Evolutionary conservation across 1,140 invertebrate genomes (phyloP).

Genomic region (Apis laboriosa): DNA sequence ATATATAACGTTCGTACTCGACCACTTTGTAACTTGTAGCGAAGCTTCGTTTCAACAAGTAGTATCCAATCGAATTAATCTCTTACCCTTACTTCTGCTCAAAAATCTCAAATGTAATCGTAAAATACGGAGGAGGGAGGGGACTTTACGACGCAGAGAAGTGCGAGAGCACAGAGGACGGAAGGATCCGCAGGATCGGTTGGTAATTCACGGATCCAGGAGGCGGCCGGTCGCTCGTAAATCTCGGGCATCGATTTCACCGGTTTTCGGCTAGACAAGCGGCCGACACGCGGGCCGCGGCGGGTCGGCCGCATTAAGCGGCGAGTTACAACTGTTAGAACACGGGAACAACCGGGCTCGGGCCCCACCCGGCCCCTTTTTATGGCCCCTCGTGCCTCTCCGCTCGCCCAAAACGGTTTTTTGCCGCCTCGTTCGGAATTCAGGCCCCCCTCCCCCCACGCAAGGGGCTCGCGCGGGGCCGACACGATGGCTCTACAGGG

Average conservation of each 20-base stretch:
- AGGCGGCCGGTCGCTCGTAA: constrained; percentile 35
- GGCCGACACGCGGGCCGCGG: constrained; percentile 53
- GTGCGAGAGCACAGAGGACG: background rate
- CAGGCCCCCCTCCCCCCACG: background rate
- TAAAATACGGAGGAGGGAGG: no score
- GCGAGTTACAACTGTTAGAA: constrained; percentile 69
- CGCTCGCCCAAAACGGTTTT: constrained; percentile 59
- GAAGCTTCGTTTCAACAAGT: no score
- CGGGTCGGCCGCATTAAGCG: constrained; percentile 55
- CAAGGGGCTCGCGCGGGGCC: constrained; percentile 19
- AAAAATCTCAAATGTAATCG: no score
- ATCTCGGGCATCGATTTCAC: constrained; percentile 63
- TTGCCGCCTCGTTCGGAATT: constrained; percentile 57
- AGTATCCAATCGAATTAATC: no score
- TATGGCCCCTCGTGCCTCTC: constrained; percentile 44
- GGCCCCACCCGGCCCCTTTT: constrained; percentile 30
- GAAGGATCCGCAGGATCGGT: background rate
- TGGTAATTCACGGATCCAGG: constrained; percentile 43
- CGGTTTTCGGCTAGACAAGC: constrained; percentile 61
- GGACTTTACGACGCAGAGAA: background rate
- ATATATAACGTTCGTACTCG: no score
- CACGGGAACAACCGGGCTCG: constrained; percentile 54
- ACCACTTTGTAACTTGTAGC: no score
- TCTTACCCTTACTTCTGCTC: no score
- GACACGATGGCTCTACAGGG: background rate